phyloP scores from a whole-genome alignment of 2,113 vertebrate species.

The Eurypyga helias region DNA sequence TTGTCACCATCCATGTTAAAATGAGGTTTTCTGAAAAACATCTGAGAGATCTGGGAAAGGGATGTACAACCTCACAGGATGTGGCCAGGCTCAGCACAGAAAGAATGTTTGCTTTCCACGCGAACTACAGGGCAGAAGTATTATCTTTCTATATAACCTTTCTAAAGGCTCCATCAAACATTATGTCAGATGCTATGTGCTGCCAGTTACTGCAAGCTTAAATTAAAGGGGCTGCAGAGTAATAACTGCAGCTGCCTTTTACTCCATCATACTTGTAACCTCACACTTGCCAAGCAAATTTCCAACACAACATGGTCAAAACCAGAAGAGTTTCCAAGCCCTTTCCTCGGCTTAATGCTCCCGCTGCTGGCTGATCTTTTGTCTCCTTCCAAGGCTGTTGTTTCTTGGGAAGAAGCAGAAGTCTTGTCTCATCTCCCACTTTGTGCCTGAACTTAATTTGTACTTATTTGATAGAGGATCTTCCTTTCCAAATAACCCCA shows the following conservation, averaged over 20 bases:
- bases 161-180: background rate
- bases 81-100: background rate
- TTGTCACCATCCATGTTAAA: background rate
- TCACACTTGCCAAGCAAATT: background rate
- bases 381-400: background rate
- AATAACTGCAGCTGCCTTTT: background rate
- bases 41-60: background rate
- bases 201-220: background rate
- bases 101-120: background rate
- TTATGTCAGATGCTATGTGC: background rate
- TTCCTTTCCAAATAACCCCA: background rate
- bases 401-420: background rate
- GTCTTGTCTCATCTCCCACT: background rate
- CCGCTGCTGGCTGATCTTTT: background rate
- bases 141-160: background rate
- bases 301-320: background rate
- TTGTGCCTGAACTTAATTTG: background rate
- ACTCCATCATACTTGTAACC: background rate
- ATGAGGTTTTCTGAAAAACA: background rate
- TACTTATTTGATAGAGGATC: background rate
- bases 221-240: background rate
- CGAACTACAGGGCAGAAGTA: background rate
- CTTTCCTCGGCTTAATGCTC: background rate
- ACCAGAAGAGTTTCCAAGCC: background rate
- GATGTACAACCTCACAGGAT: background rate